Conservation (phyloP, 2,888 invertebrate species). For the Spodoptera exigua region DNA sequence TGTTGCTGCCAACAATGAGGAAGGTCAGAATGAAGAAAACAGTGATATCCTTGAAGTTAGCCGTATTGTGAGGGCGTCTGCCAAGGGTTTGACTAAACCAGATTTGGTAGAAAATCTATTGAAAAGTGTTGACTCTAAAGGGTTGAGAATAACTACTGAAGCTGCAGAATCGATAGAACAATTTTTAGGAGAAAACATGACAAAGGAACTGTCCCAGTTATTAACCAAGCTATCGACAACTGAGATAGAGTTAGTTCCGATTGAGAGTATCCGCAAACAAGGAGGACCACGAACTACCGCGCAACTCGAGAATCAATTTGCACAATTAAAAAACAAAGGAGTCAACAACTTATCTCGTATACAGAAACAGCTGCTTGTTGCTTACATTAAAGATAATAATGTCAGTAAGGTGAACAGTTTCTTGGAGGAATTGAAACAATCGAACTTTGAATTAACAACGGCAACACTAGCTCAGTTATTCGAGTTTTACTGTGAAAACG, state of each 20-base stretch:
- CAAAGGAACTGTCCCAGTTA: slow-evolving; percentile 90
- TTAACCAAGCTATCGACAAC: slow-evolving; percentile 91
- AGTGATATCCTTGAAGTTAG: slow-evolving; percentile 82
- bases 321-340: slow-evolving; percentile 88
- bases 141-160: slow-evolving; percentile 90
- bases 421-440: slow-evolving; percentile 89
- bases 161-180: slow-evolving; percentile 91
- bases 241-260: slow-evolving; percentile 85
- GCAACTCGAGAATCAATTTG: slow-evolving; percentile 89
- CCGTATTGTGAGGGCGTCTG: slow-evolving; percentile 86
- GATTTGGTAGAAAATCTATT: slow-evolving; percentile 86
- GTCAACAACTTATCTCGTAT: slow-evolving; percentile 88
- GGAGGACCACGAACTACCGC: slow-evolving; percentile 61
- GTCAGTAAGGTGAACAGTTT: slow-evolving; percentile 89
- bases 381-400: slow-evolving; percentile 91
- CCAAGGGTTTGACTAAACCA: slow-evolving; percentile 80
- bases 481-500: slow-evolving; percentile 90
- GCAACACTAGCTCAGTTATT: slow-evolving; percentile 91
- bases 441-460: slow-evolving; percentile 89
- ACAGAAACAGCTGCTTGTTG: slow-evolving; percentile 89
- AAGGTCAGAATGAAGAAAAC: slow-evolving; percentile 63
- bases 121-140: slow-evolving; percentile 89
- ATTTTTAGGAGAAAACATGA: slow-evolving; percentile 91
- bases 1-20: slow-evolving; percentile 61
- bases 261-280: slow-evolving; percentile 70